Percentiles rank a stretch among this genome's conserved stretches.
Conservation (phyloP, 2,113 vertebrate species). For the Madoqua kirkii region DNA sequence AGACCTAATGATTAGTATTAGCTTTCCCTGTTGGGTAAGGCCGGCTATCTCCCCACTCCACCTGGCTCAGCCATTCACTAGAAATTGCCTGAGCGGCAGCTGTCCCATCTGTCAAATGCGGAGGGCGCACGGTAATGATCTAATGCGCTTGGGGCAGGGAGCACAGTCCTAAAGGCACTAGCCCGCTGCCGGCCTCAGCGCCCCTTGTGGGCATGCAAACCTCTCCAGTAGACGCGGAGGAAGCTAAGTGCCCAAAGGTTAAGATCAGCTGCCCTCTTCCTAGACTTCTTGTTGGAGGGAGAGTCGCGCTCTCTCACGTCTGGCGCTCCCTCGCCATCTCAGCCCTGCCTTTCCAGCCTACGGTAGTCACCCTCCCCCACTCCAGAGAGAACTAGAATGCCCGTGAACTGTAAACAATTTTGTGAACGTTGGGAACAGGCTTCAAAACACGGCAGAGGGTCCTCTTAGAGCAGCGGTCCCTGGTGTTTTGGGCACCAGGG, state of each 20-base stretch:
- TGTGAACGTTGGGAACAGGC: neutral
- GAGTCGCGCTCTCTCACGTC: neutral
- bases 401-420: neutral
- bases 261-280: neutral
- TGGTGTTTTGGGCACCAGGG: neutral
- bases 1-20: slow-evolving; percentile 63
- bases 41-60: slow-evolving; percentile 63
- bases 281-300: neutral
- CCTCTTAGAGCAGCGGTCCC: neutral
- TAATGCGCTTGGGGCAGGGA: slow-evolving; percentile 35
- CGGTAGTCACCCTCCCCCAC: neutral
- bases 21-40: slow-evolving; percentile 15
- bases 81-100: slow-evolving; percentile 61
- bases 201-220: neutral
- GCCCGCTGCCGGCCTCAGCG: neutral
- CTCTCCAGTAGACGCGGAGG: neutral
- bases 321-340: neutral
- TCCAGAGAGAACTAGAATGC: neutral
- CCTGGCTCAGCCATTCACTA: slow-evolving; percentile 64
- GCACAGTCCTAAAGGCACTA: neutral
- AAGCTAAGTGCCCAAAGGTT: neutral
- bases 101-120: slow-evolving; percentile 47
- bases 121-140: neutral
- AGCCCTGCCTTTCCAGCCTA: neutral
- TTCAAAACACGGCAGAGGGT: neutral